Evolutionary conservation across 2,888 invertebrate species (phyloP).

Genomic region (Ptilodon capucinus): DNA sequence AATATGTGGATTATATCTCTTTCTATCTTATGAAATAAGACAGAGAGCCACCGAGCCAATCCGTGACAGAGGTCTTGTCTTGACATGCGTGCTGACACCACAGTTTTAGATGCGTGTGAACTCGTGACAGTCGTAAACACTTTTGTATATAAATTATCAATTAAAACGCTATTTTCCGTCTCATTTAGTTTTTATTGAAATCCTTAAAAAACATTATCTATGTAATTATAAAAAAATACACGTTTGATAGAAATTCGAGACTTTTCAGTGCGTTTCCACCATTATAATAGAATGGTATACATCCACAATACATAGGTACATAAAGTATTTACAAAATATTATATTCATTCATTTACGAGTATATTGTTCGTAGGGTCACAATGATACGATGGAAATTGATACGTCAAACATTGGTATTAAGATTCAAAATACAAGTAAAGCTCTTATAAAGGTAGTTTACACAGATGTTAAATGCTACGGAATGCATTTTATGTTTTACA

Average conservation of each 20-base stretch:
- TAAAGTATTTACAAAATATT: not conserved
- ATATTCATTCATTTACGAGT: not conserved
- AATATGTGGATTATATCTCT: too few species aligned
- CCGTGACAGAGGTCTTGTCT: too few species aligned
- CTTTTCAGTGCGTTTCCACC: constrained; percentile 44
- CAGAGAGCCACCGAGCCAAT: too few species aligned
- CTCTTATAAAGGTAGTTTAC: constrained; percentile 29
- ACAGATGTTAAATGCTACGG: constrained; percentile 10
- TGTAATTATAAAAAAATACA: constrained; percentile 56
- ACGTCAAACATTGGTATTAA: constrained; percentile 2
- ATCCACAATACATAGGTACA: too few species aligned
- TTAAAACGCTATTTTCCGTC: constrained; percentile 65
- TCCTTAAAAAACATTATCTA: constrained; percentile 45
- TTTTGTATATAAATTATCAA: constrained; percentile 53
- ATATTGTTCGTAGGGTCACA: not conserved
- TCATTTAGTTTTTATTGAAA: constrained; percentile 46
- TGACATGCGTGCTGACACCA: too few species aligned
- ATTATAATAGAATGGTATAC: too few species aligned
- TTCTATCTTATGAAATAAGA: too few species aligned
- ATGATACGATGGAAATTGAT: not conserved
- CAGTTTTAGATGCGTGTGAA: constrained; percentile 23
- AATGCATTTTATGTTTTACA: not conserved
- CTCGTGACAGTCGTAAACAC: constrained; percentile 17
- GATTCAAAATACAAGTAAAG: constrained; percentile 11
- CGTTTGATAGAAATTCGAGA: constrained; percentile 53